Percentiles rank a stretch among this genome's conserved stretches.
These are phyloP conservation scores for Cherax destructor DNA, from an alignment of 1,140 invertebrate genomes.

Conservation along the genomic window DNA sequence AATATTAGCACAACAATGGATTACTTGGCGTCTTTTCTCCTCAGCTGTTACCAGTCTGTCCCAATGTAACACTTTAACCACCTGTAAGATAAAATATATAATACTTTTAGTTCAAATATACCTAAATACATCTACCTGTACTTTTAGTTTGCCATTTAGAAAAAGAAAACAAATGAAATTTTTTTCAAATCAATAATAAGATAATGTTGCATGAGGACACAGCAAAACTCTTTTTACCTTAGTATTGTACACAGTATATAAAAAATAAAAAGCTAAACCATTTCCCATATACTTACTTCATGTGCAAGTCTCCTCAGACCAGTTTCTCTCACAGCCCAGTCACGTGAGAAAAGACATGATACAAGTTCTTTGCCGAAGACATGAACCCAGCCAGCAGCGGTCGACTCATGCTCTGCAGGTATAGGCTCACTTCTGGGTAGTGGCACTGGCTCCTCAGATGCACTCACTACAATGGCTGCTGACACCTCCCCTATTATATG, in stretches of 20 bases:
- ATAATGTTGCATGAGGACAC: too few species aligned
- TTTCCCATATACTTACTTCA: constrained; percentile 72
- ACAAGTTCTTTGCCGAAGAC: constrained; percentile 76
- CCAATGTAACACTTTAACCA: constrained; percentile 69
- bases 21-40: constrained; percentile 71
- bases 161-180: too few species aligned
- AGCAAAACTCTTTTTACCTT: too few species aligned
- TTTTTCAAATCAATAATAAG: too few species aligned
- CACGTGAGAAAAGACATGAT: constrained; percentile 76
- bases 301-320: constrained; percentile 75
- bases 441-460: constrained; percentile 67
- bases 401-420: constrained; percentile 74
- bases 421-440: constrained; percentile 76
- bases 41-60: constrained; percentile 62
- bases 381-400: constrained; percentile 75
- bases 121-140: too few species aligned
- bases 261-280: background rate
- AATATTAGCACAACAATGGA: constrained; percentile 75
- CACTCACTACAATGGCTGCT: constrained; percentile 57
- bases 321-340: constrained; percentile 77
- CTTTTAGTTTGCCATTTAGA: too few species aligned
- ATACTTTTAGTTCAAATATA: background rate
- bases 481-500: constrained; percentile 73
- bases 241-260: too few species aligned
- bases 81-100: constrained; percentile 41